A percentile compares a stretch with the other conserved stretches of the same genome.
phyloP scores from a whole-genome alignment of 53 echinoderm and acorn worm species.

The Echinarachnius parma region DNA sequence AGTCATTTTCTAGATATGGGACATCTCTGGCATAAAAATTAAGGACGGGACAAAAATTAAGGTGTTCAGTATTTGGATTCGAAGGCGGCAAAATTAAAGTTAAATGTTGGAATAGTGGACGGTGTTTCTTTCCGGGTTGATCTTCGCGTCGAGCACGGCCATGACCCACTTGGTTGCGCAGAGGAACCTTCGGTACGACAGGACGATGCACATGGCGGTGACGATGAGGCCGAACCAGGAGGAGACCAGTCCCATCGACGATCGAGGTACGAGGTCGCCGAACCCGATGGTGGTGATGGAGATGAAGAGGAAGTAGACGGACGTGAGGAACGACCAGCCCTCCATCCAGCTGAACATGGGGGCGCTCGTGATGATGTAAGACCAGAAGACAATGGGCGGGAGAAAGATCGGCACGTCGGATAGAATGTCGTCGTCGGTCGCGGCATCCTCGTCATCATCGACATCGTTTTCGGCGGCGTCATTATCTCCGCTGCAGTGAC shows the following conservation, averaged over 20 bases:
- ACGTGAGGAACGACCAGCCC: constrained; percentile 16
- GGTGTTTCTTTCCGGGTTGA: constrained; percentile 7
- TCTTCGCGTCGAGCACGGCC: not conserved
- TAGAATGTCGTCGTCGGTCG: constrained; percentile 14
- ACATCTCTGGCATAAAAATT: too few species aligned
- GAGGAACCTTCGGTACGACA: constrained; percentile 15
- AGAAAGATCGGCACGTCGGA: constrained; percentile 24
- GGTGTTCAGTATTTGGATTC: too few species aligned
- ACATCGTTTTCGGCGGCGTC: not conserved
- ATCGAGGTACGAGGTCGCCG: constrained; percentile 10
- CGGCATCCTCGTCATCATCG: not conserved
- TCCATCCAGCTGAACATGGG: constrained; percentile 18
- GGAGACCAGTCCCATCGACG: not conserved
- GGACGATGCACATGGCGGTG: constrained; percentile 15
- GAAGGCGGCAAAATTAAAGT: too few species aligned
- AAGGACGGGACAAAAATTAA: too few species aligned
- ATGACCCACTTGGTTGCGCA: constrained; percentile 9
- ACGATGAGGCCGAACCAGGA: constrained; percentile 24
- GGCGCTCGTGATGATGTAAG: constrained; percentile 28
- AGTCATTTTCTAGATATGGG: too few species aligned
- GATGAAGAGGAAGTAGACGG: constrained; percentile 29
- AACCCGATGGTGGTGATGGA: constrained; percentile 36
- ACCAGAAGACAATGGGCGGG: constrained; percentile 26
- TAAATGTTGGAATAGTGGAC: constrained; percentile 17
- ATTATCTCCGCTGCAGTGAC: not conserved